Base-by-base conservation (phyloP, 2,113 vertebrate genomes). In the Microcebus griseorufus region DNA sequence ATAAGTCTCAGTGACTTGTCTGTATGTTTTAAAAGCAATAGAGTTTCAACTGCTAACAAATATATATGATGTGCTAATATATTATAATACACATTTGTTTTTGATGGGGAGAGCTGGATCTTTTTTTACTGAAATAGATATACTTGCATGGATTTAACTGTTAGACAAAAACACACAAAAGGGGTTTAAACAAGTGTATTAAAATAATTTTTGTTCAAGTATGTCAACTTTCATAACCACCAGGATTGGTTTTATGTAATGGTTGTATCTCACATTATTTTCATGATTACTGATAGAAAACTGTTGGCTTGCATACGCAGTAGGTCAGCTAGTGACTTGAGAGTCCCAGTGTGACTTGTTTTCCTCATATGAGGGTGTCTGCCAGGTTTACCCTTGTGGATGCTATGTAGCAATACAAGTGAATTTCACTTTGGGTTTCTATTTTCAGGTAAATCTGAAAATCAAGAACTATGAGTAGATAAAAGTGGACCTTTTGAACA, bases 391-490 rank as follows among this genome's bases (percentile, higher is more conserved):
- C 45, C 16, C 34, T 3, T n/a, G 1, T 76, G n/a, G 85, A 27
- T 25, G 2, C 16, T 64, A 2, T 84, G 39, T 0, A 0, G 32
- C 34, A 32, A 16, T 5, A 18, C 7, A 20, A 20, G 25, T n/a
- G 45, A 22, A 13, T 79, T 88, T 78, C 62, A 48, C 25, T 83
- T 51, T 64, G 80, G 37, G 10, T 45, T 92, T 84, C 29, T 90
- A 4, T 78, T 92, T 91, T 65, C 37, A 85, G 60, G n/a, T n/a
- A 94, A 92, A 48, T 67, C 18, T 64, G 80, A 53, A 95, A 96
- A 65, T 92, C 55, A 73, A 65, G 87, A 88, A 39, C 17, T 14
- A n/a, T 0, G 23, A 20, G 22, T 67, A 72, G 37, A 27, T 32
- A 65, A 73, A 86, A 25, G 45, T 34, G 72, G 69, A 18, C 6